These are phyloP conservation scores for Porites cylindrica DNA, from an alignment of 92 coral and sea anemone species.

Conservation along the genomic window DNA sequence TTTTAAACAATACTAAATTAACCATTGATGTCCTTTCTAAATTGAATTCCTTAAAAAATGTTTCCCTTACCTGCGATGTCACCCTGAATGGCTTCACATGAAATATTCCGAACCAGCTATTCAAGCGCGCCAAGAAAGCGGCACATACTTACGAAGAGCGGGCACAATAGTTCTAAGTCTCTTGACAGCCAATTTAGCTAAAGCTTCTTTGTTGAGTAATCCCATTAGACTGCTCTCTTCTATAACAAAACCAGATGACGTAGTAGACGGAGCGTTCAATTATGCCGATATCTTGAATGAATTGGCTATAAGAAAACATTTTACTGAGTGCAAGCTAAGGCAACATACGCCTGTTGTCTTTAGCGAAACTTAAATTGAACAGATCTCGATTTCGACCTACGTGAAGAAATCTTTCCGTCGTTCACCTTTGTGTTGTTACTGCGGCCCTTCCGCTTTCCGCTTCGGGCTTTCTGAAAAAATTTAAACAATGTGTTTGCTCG, in stretches of 20 bases:
- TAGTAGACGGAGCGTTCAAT: background rate
- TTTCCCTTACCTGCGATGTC: slow-evolving; percentile 21
- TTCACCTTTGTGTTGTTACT: background rate
- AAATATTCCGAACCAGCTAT: background rate
- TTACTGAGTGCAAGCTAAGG: too few relatives aligned
- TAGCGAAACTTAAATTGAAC: background rate
- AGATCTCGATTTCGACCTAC: background rate
- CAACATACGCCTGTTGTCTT: background rate
- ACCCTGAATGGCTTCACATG: background rate
- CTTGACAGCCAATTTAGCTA: slow-evolving; percentile 24
- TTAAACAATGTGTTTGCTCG: slow-evolving; percentile 28
- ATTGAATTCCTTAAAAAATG: background rate
- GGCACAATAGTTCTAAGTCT: slow-evolving; percentile 1
- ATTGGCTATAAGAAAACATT: slow-evolving; percentile 9
- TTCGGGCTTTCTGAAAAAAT: slow-evolving; percentile 24
- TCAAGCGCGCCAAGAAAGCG: background rate
- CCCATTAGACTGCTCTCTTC: slow-evolving; percentile 20
- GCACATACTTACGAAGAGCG: background rate
- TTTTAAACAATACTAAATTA: background rate
- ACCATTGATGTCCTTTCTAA: background rate
- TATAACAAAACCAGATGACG: slow-evolving; percentile 13
- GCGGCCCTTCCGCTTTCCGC: slow-evolving; percentile 22
- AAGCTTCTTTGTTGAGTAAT: slow-evolving; percentile 35
- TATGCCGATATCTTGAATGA: background rate
- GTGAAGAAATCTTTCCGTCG: slow-evolving; percentile 31